Evolutionary conservation across 2,888 invertebrate genomes (phyloP).

Genomic region (Trichacis sp.): DNA sequence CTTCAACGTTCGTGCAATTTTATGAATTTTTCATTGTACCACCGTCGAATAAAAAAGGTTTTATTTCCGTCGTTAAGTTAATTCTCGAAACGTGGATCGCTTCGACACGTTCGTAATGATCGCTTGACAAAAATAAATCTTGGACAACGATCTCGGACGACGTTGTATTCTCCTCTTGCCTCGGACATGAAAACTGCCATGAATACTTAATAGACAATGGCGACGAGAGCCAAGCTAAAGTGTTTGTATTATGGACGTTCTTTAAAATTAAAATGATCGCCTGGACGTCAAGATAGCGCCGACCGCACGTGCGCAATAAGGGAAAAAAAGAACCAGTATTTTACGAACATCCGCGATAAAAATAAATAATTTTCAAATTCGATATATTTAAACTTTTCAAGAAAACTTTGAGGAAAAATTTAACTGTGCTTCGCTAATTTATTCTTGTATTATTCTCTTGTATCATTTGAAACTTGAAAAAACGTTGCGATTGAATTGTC

Average conservation of each 20-base stretch:
- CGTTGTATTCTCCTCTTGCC: slow-evolving; percentile 55
- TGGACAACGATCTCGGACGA: slow-evolving; percentile 32
- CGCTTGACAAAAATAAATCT: slow-evolving; percentile 53
- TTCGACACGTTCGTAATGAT: slow-evolving; percentile 37
- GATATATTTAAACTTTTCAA: too few relatives aligned
- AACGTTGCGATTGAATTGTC: too few relatives aligned
- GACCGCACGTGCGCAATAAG: slow-evolving; percentile 13
- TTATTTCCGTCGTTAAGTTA: slow-evolving; percentile 28
- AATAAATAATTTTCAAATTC: too few relatives aligned
- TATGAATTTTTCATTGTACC: not conserved
- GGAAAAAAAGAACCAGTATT: not conserved
- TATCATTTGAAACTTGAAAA: too few relatives aligned
- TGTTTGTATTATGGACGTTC: slow-evolving; percentile 60
- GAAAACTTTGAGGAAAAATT: too few relatives aligned
- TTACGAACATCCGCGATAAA: too few relatives aligned
- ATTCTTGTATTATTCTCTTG: too few relatives aligned
- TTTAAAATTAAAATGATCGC: slow-evolving; percentile 35
- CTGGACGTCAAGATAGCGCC: slow-evolving; percentile 14
- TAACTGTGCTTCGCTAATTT: too few relatives aligned
- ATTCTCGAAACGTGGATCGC: slow-evolving; percentile 25
- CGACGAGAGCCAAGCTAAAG: slow-evolving; percentile 52
- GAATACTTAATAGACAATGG: slow-evolving; percentile 53
- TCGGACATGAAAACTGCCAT: slow-evolving; percentile 36
- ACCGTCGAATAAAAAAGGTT: slow-evolving; percentile 12
- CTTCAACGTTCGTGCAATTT: not conserved